Percentiles rank a stretch among this genome's conserved stretches.
phyloP scores from a whole-genome alignment of 2,888 invertebrate genomes.

The Morpho achilles region DNA sequence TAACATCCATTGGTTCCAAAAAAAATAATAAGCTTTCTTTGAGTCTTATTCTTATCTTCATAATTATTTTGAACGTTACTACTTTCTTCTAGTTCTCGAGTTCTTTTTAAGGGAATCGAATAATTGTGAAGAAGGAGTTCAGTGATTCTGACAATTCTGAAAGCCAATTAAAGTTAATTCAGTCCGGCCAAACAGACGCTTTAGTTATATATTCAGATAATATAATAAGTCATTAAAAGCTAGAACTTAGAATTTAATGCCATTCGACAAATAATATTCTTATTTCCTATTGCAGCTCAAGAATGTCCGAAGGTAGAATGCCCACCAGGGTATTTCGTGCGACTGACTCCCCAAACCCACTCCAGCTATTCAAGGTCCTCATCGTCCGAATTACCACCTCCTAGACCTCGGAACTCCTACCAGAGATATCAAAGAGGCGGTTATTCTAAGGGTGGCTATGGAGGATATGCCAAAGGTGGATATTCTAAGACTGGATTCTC shows the following conservation, averaged over 20 bases:
- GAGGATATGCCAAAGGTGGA: slow-evolving; percentile 43
- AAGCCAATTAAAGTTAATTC: too few species aligned
- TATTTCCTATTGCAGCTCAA: slow-evolving; percentile 38
- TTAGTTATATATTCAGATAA: too few species aligned
- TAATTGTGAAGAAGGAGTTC: too few species aligned
- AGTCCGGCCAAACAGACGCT: too few species aligned
- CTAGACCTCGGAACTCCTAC: slow-evolving; percentile 58
- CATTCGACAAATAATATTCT: neutral
- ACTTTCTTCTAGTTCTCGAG: too few species aligned
- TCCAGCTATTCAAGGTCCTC: slow-evolving; percentile 81
- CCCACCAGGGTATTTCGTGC: slow-evolving; percentile 80
- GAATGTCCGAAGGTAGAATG: slow-evolving; percentile 79
- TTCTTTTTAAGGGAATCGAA: too few species aligned
- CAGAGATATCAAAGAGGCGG: slow-evolving; percentile 50
- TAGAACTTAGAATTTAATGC: neutral
- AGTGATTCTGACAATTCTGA: too few species aligned
- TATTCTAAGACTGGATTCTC: slow-evolving; percentile 34
- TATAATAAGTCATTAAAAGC: too few species aligned
- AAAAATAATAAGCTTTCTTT: too few species aligned
- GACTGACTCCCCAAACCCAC: slow-evolving; percentile 52
- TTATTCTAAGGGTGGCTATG: slow-evolving; percentile 38
- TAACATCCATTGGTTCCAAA: too few species aligned
- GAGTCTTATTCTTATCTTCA: too few species aligned
- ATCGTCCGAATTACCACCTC: slow-evolving; percentile 75
- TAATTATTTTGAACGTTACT: too few species aligned